Base-by-base conservation (phyloP, 1,140 invertebrate species). In the Magallana ariakensis region DNA sequence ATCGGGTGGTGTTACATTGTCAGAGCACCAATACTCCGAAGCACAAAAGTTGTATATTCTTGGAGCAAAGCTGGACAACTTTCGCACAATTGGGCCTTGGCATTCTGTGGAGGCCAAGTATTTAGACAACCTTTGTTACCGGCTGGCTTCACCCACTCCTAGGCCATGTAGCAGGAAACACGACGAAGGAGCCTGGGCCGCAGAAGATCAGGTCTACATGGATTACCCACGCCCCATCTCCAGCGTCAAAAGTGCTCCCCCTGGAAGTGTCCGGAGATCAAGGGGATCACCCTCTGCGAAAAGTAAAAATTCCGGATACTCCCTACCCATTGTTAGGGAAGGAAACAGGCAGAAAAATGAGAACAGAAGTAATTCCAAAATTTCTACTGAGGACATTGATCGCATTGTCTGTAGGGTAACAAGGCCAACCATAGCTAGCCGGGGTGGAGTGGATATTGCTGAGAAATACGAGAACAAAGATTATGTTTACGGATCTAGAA, bases 341-440 rank as follows among this genome's bases (percentile, higher is more conserved):
- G 62, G 55, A 75, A 26, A 46, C 46, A 19, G 56, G 19, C 83
- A 58, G 53, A 85, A 58, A 22, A 80, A 55, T 16, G 19, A 60
- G 19, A 80, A 82, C 26, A 62, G 15, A 11, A 86, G 22, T 53
- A 86, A 53, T 22, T 66, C 85, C 19, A 83, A 46, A 84, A 83
- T 89, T 7, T 89, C 82, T 11, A 75, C 87, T 0, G 66, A 89
- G 33, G 90, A 92, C 54, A 83, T 93, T 8, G 81, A 90, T 57
- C 62, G 58, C 22, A 91, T 93, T 55, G 87, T 92, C 7, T 58
- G 86, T 8, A 86, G 92, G 19, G 80, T 92, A 5, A 91, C 90
- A 62, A 85, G 85, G 60, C 92, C 92, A 0, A 92, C 92, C 0
- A 89, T 92, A 10, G 85, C 91, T 54, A 92, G 90, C 75, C 84